Conservation (phyloP, 2,888 invertebrate genomes). For the Drosophila subquinaria region DNA sequence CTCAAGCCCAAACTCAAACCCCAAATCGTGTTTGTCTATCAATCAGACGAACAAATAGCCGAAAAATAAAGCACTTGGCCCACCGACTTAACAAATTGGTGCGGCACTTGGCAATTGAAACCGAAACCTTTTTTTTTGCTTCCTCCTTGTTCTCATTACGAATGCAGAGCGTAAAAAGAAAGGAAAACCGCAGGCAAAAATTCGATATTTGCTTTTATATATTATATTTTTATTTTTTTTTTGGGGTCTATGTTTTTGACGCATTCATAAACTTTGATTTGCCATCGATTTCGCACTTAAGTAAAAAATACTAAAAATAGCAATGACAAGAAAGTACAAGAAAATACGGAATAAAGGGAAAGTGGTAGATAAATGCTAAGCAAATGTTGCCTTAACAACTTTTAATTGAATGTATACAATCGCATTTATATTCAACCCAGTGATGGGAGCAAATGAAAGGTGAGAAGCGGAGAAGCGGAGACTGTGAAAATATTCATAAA, state of each 20-base stretch:
- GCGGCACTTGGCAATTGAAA: slow-evolving; percentile 63
- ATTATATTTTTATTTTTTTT: slow-evolving; percentile 20
- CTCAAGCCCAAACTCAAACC: slow-evolving; percentile 3
- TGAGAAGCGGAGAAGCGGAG: background rate
- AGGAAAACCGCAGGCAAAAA: slow-evolving; percentile 27
- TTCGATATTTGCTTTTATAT: slow-evolving; percentile 35
- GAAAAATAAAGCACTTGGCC: slow-evolving; percentile 41
- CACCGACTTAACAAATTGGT: slow-evolving; percentile 54
- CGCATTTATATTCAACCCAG: background rate
- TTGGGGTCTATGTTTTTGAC: slow-evolving; percentile 45
- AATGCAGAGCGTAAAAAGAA: slow-evolving; percentile 58
- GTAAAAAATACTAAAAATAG: slow-evolving; percentile 10
- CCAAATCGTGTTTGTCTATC: slow-evolving; percentile 68
- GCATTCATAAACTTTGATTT: slow-evolving; percentile 66
- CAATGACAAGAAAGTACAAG: slow-evolving; percentile 14
- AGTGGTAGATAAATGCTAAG: slow-evolving; percentile 58
- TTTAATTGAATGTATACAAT: slow-evolving; percentile 74
- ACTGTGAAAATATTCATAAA: slow-evolving; percentile 71
- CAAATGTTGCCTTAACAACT: slow-evolving; percentile 69
- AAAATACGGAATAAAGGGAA: background rate
- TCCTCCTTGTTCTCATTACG: slow-evolving; percentile 59
- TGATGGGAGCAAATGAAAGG: background rate
- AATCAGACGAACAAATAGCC: slow-evolving; percentile 68
- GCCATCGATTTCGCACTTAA: slow-evolving; percentile 18
- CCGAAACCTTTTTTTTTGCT: slow-evolving; percentile 43